Percentiles rank a stretch among this genome's conserved stretches.
Evolutionary conservation across 2,113 vertebrate genomes (phyloP).

Genomic region (Ovis canadensis): DNA sequence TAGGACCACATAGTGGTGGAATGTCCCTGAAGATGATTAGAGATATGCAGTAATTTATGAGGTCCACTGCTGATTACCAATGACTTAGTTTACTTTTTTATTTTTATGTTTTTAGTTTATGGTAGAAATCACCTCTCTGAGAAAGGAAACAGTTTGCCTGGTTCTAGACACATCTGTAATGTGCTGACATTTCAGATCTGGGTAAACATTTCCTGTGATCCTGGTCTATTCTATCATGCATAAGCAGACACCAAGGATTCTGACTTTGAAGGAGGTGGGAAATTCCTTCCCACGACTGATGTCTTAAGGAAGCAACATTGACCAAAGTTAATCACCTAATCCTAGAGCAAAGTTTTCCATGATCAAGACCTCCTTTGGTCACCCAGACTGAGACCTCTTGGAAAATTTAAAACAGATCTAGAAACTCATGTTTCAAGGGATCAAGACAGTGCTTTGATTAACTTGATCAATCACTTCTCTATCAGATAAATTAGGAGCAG

Average conservation of each 20-base stretch:
- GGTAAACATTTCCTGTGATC: neutral
- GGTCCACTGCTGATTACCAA: neutral
- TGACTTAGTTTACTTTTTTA: neutral
- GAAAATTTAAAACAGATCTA: neutral
- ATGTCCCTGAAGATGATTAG: neutral
- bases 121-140: neutral
- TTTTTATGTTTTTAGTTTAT: neutral
- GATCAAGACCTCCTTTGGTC: neutral
- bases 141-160: neutral
- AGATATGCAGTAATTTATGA: neutral
- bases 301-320: neutral
- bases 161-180: neutral
- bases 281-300: neutral
- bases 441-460: neutral
- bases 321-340: neutral
- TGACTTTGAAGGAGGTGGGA: neutral
- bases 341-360: neutral
- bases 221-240: neutral
- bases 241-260: neutral
- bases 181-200: neutral
- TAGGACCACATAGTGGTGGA: neutral
- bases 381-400: neutral
- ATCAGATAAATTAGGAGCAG: neutral
- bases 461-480: neutral
- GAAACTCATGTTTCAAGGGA: neutral